Evolutionary conservation across 2,888 invertebrate species (phyloP).

Genomic region (Dryadula phaetusa): DNA sequence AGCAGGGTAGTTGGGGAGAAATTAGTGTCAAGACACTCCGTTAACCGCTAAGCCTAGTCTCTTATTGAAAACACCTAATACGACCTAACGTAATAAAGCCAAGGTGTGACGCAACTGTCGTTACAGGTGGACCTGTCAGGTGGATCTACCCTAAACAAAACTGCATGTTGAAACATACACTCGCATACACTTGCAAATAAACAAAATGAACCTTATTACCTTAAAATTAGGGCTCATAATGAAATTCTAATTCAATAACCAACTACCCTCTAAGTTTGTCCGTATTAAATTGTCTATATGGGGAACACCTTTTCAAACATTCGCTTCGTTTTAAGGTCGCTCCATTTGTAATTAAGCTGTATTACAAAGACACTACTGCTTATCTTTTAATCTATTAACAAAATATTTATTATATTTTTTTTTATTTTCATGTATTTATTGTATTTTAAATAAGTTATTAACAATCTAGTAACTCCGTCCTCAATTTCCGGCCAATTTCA

Average conservation of each 20-base stretch:
- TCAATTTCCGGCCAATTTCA: too few species aligned
- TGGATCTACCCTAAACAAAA: conserved; percentile 61
- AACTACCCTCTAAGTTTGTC: conserved; percentile 41
- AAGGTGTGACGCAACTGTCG: conserved; percentile 75
- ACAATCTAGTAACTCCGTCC: too few species aligned
- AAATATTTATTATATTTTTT: background rate
- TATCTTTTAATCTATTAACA: background rate
- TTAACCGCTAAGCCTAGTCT: too few species aligned
- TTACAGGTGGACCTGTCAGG: conserved; percentile 72
- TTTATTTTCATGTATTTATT: background rate
- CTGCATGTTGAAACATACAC: conserved; percentile 23
- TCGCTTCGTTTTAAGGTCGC: conserved; percentile 58
- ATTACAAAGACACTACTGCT: background rate
- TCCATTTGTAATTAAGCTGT: conserved; percentile 58
- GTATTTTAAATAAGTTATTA: too few species aligned
- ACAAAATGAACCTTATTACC: conserved; percentile 32
- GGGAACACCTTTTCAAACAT: conserved; percentile 62
- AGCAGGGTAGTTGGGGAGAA: too few species aligned
- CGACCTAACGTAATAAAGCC: conserved; percentile 55
- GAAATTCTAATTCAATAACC: conserved; percentile 16
- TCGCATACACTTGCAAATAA: conserved; percentile 22
- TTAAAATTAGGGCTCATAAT: conserved; percentile 43
- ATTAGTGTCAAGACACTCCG: too few species aligned
- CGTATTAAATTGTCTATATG: conserved; percentile 53
- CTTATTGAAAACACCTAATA: conserved; percentile 41